Conservation (phyloP, 2,888 invertebrate genomes). For the Frankliniella fusca region DNA sequence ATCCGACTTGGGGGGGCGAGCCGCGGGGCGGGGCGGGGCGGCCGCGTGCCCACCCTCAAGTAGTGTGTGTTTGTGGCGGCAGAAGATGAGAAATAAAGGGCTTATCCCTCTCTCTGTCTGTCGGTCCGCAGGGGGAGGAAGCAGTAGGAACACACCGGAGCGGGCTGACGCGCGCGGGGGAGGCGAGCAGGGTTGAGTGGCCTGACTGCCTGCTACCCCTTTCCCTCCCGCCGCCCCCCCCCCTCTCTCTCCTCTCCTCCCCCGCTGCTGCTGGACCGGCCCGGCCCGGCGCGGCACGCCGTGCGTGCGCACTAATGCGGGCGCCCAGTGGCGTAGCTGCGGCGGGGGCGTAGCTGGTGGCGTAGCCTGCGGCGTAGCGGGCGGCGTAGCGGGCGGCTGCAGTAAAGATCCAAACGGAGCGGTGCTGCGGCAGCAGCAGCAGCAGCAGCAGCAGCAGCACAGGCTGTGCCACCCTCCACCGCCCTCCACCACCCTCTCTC, state of each 20-base stretch:
- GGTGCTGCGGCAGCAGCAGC: not conserved
- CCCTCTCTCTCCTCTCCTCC: not conserved
- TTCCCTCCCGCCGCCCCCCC: too few relatives aligned
- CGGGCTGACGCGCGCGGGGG: not conserved
- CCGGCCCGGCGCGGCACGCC: not conserved
- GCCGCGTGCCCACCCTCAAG: not conserved
- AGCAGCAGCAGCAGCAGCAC: not conserved
- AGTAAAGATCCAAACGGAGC: not conserved
- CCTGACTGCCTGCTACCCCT: not conserved
- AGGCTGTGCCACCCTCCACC: not conserved
- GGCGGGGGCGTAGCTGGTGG: not conserved
- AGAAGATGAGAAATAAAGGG: too few relatives aligned
- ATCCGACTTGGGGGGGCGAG: not conserved
- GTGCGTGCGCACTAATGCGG: too few relatives aligned
- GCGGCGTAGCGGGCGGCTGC: not conserved
- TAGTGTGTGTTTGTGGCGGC: too few relatives aligned
- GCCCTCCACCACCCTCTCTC: not conserved
- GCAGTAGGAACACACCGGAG: not conserved
- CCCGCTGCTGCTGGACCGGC: not conserved
- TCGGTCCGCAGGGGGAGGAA: not conserved
- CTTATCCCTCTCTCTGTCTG: not conserved
- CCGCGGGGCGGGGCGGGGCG: too few relatives aligned
- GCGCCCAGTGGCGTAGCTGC: not conserved
- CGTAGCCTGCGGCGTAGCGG: not conserved
- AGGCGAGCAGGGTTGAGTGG: not conserved